These are phyloP conservation scores for Endomychus coccineus DNA, from an alignment of 2,888 invertebrate genomes.

Conservation along the genomic window DNA sequence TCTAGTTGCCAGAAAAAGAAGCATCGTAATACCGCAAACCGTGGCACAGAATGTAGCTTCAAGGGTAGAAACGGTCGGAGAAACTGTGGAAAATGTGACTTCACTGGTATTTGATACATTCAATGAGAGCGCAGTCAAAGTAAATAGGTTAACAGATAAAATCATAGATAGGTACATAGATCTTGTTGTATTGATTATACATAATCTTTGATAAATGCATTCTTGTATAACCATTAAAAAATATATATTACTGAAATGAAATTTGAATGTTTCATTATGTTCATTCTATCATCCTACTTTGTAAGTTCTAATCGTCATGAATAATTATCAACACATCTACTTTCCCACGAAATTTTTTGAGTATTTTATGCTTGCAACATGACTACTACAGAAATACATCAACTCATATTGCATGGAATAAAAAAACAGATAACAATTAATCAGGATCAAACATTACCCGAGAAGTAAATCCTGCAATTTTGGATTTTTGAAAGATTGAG, in stretches of 20 bases:
- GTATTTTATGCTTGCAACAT: too few relatives aligned
- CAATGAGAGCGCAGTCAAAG: background rate
- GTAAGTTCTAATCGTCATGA: too few relatives aligned
- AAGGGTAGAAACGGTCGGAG: background rate
- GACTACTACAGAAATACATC: too few relatives aligned
- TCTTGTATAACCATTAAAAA: background rate
- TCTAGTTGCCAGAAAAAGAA: constrained; percentile 11
- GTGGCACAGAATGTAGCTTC: constrained; percentile 7
- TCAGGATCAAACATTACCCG: too few relatives aligned
- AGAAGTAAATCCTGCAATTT: too few relatives aligned
- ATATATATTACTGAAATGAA: background rate
- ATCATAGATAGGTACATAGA: constrained; percentile 7
- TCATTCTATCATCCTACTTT: too few relatives aligned
- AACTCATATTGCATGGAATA: too few relatives aligned
- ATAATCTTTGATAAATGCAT: constrained; percentile 1
- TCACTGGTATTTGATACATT: constrained; percentile 6
- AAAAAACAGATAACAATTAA: too few relatives aligned
- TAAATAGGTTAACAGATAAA: constrained; percentile 7
- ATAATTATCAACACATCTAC: too few relatives aligned
- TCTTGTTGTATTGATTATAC: background rate
- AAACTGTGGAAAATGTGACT: constrained; percentile 1
- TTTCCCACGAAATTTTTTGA: too few relatives aligned
- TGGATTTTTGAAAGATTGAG: too few relatives aligned
- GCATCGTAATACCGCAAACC: constrained; percentile 11
- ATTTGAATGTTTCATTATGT: background rate